A percentile compares a stretch with the other conserved stretches of the same genome.
Conservation (phyloP, 1,140 invertebrate genomes). For the Zaprionus gabonicus region DNA sequence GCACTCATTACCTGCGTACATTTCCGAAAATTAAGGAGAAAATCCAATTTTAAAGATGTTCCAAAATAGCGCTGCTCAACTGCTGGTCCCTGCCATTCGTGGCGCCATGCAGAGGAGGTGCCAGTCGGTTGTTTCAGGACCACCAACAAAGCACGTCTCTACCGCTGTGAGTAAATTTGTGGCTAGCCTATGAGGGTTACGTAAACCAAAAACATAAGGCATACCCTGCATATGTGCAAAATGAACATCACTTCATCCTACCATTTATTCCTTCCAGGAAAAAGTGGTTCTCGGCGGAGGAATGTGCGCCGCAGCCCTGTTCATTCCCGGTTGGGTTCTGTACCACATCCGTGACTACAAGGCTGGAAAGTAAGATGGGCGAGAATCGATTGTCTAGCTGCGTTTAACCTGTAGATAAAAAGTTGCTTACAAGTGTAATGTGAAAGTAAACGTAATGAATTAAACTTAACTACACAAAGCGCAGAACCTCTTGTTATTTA, state of each 20-base stretch:
- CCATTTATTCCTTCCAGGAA: slow-evolving; percentile 61
- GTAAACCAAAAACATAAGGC: slow-evolving; percentile 59
- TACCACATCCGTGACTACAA: slow-evolving; percentile 81
- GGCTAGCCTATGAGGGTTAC: slow-evolving; percentile 58
- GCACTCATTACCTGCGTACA: slow-evolving; percentile 51
- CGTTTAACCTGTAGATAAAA: slow-evolving; percentile 45
- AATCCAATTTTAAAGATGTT: slow-evolving; percentile 65
- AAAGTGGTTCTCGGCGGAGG: slow-evolving; percentile 78
- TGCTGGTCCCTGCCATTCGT: slow-evolving; percentile 76
- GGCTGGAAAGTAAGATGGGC: slow-evolving; percentile 66
- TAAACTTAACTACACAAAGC: slow-evolving; percentile 49
- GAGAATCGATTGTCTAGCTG: slow-evolving; percentile 6
- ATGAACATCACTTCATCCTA: neutral
- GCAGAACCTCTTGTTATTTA: slow-evolving; percentile 33
- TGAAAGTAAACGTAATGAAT: slow-evolving; percentile 55
- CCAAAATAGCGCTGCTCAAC: slow-evolving; percentile 78
- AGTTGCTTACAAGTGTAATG: slow-evolving; percentile 58
- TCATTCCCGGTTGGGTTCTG: slow-evolving; percentile 81
- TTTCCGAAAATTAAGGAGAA: slow-evolving; percentile 33
- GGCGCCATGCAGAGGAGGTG: slow-evolving; percentile 71
- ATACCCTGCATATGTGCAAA: neutral
- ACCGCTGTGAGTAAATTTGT: slow-evolving; percentile 72
- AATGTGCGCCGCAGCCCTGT: slow-evolving; percentile 71
- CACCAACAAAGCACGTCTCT: slow-evolving; percentile 72
- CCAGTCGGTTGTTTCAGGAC: slow-evolving; percentile 80